Evolutionary conservation across 2,888 invertebrate genomes (phyloP).

Genomic region (Epinotia demarniana): DNA sequence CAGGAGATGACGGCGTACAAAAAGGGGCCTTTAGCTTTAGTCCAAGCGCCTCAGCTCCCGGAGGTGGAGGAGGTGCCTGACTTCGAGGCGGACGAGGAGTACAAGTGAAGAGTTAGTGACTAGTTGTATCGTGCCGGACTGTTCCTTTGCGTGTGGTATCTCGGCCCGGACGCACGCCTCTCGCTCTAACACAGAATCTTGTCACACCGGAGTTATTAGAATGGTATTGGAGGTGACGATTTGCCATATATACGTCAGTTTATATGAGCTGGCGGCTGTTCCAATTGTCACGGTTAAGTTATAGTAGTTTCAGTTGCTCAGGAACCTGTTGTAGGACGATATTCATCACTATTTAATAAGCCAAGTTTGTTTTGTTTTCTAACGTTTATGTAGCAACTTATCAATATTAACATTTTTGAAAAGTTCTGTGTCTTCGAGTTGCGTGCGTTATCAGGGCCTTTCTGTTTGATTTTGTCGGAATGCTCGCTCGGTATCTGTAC

Average conservation of each 20-base stretch:
- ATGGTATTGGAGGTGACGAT: too few relatives aligned
- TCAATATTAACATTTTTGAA: neutral
- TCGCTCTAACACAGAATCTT: neutral
- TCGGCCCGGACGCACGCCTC: constrained; percentile 3
- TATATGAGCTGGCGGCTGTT: too few relatives aligned
- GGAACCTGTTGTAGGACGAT: neutral
- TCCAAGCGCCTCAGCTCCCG: constrained; percentile 66
- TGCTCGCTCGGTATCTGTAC: constrained; percentile 16
- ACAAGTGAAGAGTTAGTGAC: constrained; percentile 68
- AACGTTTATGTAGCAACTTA: neutral
- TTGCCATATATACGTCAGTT: too few relatives aligned
- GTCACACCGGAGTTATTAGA: too few relatives aligned
- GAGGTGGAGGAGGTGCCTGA: constrained; percentile 85
- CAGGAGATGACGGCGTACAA: constrained; percentile 95
- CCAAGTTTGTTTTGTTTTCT: neutral
- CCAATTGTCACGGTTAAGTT: too few relatives aligned
- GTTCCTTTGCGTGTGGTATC: constrained; percentile 24
- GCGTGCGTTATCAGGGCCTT: constrained; percentile 1
- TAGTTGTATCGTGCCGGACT: constrained; percentile 30
- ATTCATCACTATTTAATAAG: neutral
- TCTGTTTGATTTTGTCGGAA: constrained; percentile 20
- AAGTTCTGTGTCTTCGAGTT: constrained; percentile 6
- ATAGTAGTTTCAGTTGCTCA: neutral
- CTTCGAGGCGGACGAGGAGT: constrained; percentile 87
- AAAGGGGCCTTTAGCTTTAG: constrained; percentile 86